phyloP scores from a whole-genome alignment of 2,888 invertebrate species.

The Agrotis clavis region DNA sequence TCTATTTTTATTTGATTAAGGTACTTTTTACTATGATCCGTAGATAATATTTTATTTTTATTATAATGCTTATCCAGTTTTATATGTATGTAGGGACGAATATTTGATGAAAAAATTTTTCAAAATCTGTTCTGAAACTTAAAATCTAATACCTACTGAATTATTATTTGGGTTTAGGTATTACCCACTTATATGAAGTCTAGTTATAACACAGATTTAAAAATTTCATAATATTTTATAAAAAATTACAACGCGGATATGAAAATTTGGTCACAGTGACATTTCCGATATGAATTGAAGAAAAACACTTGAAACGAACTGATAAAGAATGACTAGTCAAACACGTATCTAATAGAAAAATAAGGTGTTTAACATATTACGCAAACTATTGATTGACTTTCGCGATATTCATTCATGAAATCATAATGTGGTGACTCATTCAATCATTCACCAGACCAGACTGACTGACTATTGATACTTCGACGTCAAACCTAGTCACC shows the following conservation, averaged over 20 bases:
- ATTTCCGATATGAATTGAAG: conserved; percentile 9
- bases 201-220: no score
- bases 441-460: conserved; percentile 46
- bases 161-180: neutral
- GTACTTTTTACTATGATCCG: no score
- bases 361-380: conserved; percentile 17
- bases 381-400: conserved; percentile 37
- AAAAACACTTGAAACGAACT: conserved; percentile 35
- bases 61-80: neutral
- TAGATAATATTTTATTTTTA: no score
- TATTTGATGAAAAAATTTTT: neutral
- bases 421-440: conserved; percentile 54
- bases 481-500: conserved; percentile 61
- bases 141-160: neutral
- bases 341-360: conserved; percentile 20
- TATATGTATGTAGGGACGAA: neutral
- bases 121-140: neutral
- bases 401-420: conserved; percentile 56
- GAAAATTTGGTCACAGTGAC: neutral
- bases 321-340: conserved; percentile 39
- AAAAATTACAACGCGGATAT: neutral
- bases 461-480: conserved; percentile 45
- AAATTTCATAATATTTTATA: conserved; percentile 8
- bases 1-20: neutral
- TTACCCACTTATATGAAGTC: neutral